phyloP scores from a whole-genome alignment of 1,140 invertebrate species.

The Triops longicaudatus region DNA sequence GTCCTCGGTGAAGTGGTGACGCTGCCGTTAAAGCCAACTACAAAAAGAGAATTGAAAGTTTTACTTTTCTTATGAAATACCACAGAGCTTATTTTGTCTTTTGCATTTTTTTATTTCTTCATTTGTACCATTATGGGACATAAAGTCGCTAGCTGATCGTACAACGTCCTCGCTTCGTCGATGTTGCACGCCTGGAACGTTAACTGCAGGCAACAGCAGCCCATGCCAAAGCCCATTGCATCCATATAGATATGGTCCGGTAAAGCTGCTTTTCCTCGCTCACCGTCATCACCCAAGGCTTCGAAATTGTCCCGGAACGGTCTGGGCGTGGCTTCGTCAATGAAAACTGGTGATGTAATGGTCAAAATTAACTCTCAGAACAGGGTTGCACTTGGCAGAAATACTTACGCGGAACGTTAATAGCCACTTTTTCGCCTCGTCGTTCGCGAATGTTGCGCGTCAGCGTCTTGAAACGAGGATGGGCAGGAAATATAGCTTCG shows the following conservation, averaged over 20 bases:
- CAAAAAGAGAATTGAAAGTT: conserved; percentile 29
- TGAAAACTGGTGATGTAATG: conserved; percentile 61
- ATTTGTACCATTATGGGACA: conserved; percentile 95
- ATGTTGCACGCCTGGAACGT: conserved; percentile 97
- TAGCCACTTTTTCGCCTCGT: conserved; percentile 87
- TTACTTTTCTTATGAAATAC: too few species aligned
- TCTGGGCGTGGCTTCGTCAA: conserved; percentile 66
- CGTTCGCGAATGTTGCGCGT: conserved; percentile 85
- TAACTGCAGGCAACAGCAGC: conserved; percentile 92
- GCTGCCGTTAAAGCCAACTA: conserved; percentile 92
- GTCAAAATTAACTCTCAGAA: conserved; percentile 10
- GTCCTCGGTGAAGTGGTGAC: conserved; percentile 87
- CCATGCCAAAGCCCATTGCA: conserved; percentile 99
- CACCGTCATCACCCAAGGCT: conserved; percentile 51
- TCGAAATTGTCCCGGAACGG: conserved; percentile 67
- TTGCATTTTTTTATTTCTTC: conserved; percentile 31
- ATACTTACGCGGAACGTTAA: conserved; percentile 82
- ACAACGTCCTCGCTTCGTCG: conserved; percentile 41
- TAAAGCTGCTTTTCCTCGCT: conserved; percentile 51
- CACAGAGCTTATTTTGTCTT: too few species aligned
- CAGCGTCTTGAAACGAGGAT: conserved; percentile 93
- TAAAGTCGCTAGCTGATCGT: conserved; percentile 88
- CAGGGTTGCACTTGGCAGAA: neutral
- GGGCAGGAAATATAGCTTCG: conserved; percentile 73
- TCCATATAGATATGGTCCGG: conserved; percentile 92